A percentile compares a stretch with the other conserved stretches of the same genome.
Evolutionary conservation across 2,797 vertebrate species (phyloP).

Genomic region (Anomalospiza imberbis): DNA sequence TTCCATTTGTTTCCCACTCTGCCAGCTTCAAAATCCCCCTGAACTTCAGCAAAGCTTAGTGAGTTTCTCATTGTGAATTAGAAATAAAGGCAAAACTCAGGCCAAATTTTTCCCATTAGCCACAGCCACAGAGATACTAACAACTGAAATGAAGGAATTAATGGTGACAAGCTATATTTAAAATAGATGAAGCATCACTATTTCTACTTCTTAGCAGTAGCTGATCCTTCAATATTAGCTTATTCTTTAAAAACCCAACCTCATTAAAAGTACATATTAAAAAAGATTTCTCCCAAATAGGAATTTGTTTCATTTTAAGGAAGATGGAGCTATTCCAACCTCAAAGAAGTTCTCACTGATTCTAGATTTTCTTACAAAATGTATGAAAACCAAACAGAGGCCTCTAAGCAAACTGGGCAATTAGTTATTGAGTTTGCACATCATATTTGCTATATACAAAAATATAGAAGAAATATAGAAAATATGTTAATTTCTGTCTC

Average conservation of each 20-base stretch:
- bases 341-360: background rate
- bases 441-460: background rate
- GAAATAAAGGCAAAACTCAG: background rate
- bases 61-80: background rate
- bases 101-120: background rate
- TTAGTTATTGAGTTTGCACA: background rate
- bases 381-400: background rate
- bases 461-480: background rate
- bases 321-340: background rate
- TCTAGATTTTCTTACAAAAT: background rate
- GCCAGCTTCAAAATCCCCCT: background rate
- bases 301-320: background rate
- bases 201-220: background rate
- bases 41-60: background rate
- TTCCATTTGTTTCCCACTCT: background rate
- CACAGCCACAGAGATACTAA: background rate
- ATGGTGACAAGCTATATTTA: background rate
- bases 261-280: background rate
- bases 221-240: background rate
- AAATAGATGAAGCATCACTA: background rate
- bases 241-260: background rate
- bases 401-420: background rate
- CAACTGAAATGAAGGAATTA: background rate
- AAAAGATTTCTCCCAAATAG: background rate
- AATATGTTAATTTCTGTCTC: background rate